Base-by-base conservation (phyloP, 2,888 invertebrate genomes). In the Temnothorax unifasciatus region DNA sequence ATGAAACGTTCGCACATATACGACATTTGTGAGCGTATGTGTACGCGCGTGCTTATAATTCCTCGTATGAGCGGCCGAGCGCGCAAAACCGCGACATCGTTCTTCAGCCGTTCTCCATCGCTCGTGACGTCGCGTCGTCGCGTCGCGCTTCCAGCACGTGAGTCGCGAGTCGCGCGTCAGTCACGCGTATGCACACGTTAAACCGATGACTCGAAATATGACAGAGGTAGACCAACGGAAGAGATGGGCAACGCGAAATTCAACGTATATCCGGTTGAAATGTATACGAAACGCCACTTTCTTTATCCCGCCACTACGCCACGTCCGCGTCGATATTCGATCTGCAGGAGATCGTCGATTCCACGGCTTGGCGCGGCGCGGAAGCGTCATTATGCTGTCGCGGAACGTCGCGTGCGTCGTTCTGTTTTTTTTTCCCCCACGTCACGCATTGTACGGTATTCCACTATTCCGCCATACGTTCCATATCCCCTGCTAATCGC, bases 71-170 rank as follows among this genome's bases (percentile, higher is more conserved):
- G 63, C 34, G 34, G 34, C 34, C 34, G 34, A 34, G 34, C 34
- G 34, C 5, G 9, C 57, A 57, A 57, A 57, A 44, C 50, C 34
- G 44, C 34, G 61, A 75, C 61, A 34, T 21, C 74, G 74, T 75
- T 75, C 34, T 25, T n/a, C 21, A 50, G 13, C 50, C 50, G 50
- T 15, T 18, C 18, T 50, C 50, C 5, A 18, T 50, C 13, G 34
- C 34, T 34, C 34, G 34, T 6, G 34, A 34, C 34, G 34, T 29
- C 34, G 6, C 5, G 0, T 29, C 34, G 34, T 34, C 34, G 34
- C 34, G 34, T 34, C 25, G 25, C 34, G 34, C 34, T 29, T 29
- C 29, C 29, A n/a, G n/a, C n/a, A 29, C 29, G 29, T 29, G 34
- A 34, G 34, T 29, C 34, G 34, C 34, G 29, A 29, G 47, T 38